Evolutionary conservation across 2,888 invertebrate species (phyloP), one percentile per base, ranked within the genome.

Genomic region (Sminthurides aquaticus): DNA sequence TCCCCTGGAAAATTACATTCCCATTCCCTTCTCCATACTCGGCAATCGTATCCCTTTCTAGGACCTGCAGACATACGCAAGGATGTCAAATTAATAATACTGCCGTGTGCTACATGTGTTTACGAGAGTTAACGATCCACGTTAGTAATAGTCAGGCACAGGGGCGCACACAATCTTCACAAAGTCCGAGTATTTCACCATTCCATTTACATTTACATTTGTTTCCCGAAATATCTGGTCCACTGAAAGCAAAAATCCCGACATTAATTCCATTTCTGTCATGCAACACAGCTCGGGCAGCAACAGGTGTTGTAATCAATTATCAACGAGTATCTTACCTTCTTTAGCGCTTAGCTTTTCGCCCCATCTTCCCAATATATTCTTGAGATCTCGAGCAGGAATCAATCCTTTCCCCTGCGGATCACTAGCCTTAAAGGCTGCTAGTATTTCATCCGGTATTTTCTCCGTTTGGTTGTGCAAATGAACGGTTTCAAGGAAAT

Each of bases 141-240:
- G 15, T 82, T 79, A 92, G 77, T 93, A 94, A 78, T 94, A 94
- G 79, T 94, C 93, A 0, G 93, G 93, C 2, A 92, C 90, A 0
- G 93, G 93, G 2, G 93, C 92, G 79, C 91, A 92, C 2, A 91
- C 88, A 73, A 94, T 92, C 79, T 91, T 91, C 0, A 93, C 89
- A 78, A 94, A 93, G 77, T 94, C 93, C 73, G 91, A 88, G 75
- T 93, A 94, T n/a, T 87, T 85, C 0, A 94, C 90, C 57, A 85
- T 84, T 2, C 90, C 90, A 72, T 84, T 87, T 57, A 87, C 86
- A 57, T 66, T 73, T 0, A 94, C 91, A 77, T 93, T 93, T 0
- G 93, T 92, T 78, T 94, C 94, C 0, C 93, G 83, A 77, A 92
- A 93, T 69, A 94, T 91, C 71, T 91, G 90, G 77, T 94, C 93